Evolutionary conservation across 2,113 vertebrate genomes (phyloP).

Genomic region (Seriola aureovittata): DNA sequence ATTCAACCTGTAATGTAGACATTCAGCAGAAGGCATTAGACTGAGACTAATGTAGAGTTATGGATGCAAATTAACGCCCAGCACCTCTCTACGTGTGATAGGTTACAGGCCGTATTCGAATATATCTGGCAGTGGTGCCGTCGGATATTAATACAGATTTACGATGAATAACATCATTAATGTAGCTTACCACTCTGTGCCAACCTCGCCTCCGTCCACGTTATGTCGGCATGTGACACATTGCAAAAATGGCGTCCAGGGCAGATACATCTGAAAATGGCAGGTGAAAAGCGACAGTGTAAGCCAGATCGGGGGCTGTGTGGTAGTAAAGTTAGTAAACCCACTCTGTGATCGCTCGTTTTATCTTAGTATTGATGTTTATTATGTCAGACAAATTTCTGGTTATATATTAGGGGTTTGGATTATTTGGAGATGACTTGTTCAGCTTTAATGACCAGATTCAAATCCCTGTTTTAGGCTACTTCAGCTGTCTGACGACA

Average conservation of each 20-base stretch:
- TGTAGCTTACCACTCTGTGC: not conserved
- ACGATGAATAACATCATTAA: not conserved
- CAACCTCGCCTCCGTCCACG: not conserved
- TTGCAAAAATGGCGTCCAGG: not conserved
- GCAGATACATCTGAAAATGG: not conserved
- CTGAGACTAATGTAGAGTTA: conserved; percentile 72
- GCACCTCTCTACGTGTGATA: conserved; percentile 53
- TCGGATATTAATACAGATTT: conserved; percentile 23
- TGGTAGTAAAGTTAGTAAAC: too few relatives aligned
- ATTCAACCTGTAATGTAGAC: conserved; percentile 78
- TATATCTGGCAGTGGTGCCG: not conserved
- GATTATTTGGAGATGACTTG: too few relatives aligned
- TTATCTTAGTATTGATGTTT: too few relatives aligned
- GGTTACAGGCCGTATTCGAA: conserved; percentile 34
- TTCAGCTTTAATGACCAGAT: too few relatives aligned
- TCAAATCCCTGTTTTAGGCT: not conserved
- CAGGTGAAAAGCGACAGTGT: not conserved
- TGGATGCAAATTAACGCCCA: conserved; percentile 56
- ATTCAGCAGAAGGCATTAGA: conserved; percentile 63
- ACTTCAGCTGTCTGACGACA: too few relatives aligned
- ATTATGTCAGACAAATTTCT: not conserved
- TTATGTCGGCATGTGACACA: not conserved
- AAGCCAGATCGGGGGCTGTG: too few relatives aligned
- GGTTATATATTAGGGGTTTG: not conserved
- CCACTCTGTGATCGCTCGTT: too few relatives aligned